Percentiles rank a stretch among this genome's conserved stretches.
phyloP scores from a whole-genome alignment of 2,113 vertebrate species.

The Chloropsis hardwickii region DNA sequence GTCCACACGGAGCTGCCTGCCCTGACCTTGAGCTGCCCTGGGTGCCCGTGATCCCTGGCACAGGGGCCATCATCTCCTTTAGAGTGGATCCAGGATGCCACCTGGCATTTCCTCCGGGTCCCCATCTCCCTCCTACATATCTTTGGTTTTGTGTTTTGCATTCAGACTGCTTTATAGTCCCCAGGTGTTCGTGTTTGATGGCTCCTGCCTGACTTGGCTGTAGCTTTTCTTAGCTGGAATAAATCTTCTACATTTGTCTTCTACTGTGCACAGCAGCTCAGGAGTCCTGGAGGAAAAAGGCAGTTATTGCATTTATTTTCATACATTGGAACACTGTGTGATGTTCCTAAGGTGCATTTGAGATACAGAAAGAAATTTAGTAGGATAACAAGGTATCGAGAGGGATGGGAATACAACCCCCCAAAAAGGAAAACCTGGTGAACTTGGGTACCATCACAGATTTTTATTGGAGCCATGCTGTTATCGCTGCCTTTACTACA shows the following conservation, averaged over 20 bases:
- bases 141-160: neutral
- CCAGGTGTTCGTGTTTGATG: neutral
- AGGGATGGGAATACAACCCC: neutral
- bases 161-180: neutral
- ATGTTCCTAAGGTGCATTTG: neutral
- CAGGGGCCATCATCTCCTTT: neutral
- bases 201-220: neutral
- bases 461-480: neutral
- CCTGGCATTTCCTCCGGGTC: neutral
- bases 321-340: neutral
- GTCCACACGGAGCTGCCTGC: neutral
- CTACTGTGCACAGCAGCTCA: neutral
- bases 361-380: neutral
- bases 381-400: fast-evolving
- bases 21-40: neutral
- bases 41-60: neutral
- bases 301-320: neutral
- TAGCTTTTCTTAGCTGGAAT: neutral
- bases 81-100: neutral
- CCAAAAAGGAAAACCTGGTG: neutral
- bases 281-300: neutral
- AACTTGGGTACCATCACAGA: neutral
- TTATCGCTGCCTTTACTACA: neutral
- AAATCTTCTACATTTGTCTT: neutral
- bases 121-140: fast-evolving